Base-by-base conservation (phyloP, 2,888 invertebrate species). In the Pheosia gnoma region DNA sequence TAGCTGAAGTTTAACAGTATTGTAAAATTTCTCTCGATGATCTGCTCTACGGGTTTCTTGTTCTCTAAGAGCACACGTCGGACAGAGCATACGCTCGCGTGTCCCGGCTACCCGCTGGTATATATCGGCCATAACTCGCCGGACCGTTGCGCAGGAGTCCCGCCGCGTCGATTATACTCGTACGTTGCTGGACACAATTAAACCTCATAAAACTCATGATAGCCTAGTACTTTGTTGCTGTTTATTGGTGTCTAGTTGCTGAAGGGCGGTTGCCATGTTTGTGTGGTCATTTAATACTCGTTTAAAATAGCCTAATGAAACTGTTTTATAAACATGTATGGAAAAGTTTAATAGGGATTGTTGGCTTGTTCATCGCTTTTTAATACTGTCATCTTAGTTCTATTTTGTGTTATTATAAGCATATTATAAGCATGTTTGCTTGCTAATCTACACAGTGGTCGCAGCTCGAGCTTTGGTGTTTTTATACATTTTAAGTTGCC, bases 181-280 rank as follows among this genome's bases (percentile, higher is more conserved):
- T 71, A 71, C 74, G 78, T 71, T 70, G 74, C 71, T 75, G 75
- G 81, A 83, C 83, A 80, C 85, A 82, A 84, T 85, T 85, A 85
- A 85, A 83, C 73, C 77, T 79, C 81, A 84, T 85, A 85, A 82
- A 83, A 79, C 81, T 75, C 76, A 82, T 82, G 83, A 83, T 80
- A 74, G 68, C 82, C 81, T 81, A 70, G 78, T 80, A 78, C 79
- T 78, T 79, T 71, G 70, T 70, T 64, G 67, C 61, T 71, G 70
- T 74, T 77, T 75, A 75, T 76, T 74, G 61, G 66, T 60, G 56
- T 65, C 65, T 71, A 11, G 54, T 38, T 39, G 60, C 55, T 70
- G 59, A 57, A 64, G 60, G 57, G 60, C 59, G 56, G 53, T 36
- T 36, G 13, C 9, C 36, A 41, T 43, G 52, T 43, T 37, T 53